Conservation (phyloP, 2,888 invertebrate species). For the Celastrina argiolus region DNA sequence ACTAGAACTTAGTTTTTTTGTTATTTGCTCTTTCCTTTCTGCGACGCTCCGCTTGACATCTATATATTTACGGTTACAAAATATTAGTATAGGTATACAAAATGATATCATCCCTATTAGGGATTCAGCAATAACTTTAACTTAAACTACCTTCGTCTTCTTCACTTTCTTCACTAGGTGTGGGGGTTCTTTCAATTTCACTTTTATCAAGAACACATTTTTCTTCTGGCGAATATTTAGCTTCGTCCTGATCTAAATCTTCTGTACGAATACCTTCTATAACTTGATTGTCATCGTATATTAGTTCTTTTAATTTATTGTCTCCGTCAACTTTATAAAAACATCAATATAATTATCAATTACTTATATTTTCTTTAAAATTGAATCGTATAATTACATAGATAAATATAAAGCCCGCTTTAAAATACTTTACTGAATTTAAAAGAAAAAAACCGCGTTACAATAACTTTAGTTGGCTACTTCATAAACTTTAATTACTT, state of each 20-base stretch:
- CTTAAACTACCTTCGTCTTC: slow-evolving; percentile 65
- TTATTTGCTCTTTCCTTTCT: slow-evolving; percentile 86
- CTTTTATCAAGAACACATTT: slow-evolving; percentile 84
- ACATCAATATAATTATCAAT: slow-evolving; percentile 19
- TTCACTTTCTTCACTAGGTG: slow-evolving; percentile 74
- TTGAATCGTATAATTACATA: not conserved
- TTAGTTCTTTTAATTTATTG: slow-evolving; percentile 68
- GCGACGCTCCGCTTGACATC: slow-evolving; percentile 83
- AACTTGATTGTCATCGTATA: slow-evolving; percentile 58
- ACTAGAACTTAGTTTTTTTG: slow-evolving; percentile 83
- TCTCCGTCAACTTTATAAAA: slow-evolving; percentile 63
- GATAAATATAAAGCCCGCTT: not conserved
- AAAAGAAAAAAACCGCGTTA: not conserved
- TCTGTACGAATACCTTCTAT: slow-evolving; percentile 57
- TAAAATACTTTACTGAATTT: not conserved
- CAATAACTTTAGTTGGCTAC: not conserved
- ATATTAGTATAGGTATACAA: slow-evolving; percentile 8
- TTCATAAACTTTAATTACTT: not conserved
- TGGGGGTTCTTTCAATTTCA: slow-evolving; percentile 74
- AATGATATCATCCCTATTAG: slow-evolving; percentile 11
- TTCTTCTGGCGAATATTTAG: slow-evolving; percentile 89
- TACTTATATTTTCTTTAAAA: not conserved
- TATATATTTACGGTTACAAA: slow-evolving; percentile 31
- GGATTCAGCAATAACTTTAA: slow-evolving; percentile 11
- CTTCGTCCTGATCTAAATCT: slow-evolving; percentile 79